These are phyloP conservation scores for Drosophila micromelanica DNA, from an alignment of 1,140 invertebrate species.

Conservation along the genomic window DNA sequence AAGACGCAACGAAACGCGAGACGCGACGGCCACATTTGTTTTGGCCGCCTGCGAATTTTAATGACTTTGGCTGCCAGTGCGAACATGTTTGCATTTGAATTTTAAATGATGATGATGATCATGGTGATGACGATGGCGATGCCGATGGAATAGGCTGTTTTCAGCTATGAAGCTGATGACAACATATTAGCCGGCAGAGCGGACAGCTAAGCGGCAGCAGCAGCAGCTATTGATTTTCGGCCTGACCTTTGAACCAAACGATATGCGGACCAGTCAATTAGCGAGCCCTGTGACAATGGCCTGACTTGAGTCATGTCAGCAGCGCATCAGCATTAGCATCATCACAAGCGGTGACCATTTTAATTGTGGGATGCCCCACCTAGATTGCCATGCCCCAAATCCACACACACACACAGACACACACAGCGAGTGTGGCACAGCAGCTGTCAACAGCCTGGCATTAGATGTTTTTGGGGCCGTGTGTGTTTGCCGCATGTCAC, in stretches of 20 bases:
- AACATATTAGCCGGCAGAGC: not conserved
- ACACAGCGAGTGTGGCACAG: not conserved
- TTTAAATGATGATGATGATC: slow-evolving; percentile 65
- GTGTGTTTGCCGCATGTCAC: slow-evolving; percentile 29
- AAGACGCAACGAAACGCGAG: slow-evolving; percentile 39
- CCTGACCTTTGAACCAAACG: slow-evolving; percentile 59
- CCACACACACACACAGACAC: slow-evolving; percentile 4
- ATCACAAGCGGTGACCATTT: slow-evolving; percentile 13
- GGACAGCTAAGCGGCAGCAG: slow-evolving; percentile 14
- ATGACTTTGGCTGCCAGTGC: slow-evolving; percentile 53
- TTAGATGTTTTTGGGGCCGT: slow-evolving; percentile 14
- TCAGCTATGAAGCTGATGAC: not conserved
- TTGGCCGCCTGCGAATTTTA: slow-evolving; percentile 72
- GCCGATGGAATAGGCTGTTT: not conserved
- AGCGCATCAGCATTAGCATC: slow-evolving; percentile 22
- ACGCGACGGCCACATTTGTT: slow-evolving; percentile 50
- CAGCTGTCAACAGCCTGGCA: slow-evolving; percentile 23
- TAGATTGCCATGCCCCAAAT: slow-evolving; percentile 17
- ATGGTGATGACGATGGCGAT: not conserved
- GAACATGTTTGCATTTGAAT: slow-evolving; percentile 70
- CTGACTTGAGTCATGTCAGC: slow-evolving; percentile 26
- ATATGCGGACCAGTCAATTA: slow-evolving; percentile 53
- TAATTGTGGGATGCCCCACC: slow-evolving; percentile 27
- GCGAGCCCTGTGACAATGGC: slow-evolving; percentile 20
- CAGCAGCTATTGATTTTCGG: slow-evolving; percentile 64